Evolutionary conservation across 1,140 invertebrate species (phyloP).

Genomic region (Leptinotarsa texana): DNA sequence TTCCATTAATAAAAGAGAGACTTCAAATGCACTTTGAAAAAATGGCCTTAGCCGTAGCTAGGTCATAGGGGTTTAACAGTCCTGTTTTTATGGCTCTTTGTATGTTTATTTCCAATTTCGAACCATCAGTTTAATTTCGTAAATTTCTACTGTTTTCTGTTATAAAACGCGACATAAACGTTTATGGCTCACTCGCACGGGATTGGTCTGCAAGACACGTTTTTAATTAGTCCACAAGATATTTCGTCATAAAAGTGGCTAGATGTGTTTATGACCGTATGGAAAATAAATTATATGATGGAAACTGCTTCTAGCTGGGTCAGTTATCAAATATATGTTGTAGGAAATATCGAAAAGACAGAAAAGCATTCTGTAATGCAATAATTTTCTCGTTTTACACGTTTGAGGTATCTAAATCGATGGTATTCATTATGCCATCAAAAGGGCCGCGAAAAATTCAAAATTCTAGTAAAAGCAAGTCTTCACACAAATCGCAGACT

Average conservation of each 20-base stretch:
- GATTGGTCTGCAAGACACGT: background rate
- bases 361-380: no score
- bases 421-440: no score
- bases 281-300: background rate
- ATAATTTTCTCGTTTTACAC: no score
- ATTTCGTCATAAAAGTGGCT: background rate
- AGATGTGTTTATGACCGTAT: background rate
- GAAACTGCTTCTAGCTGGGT: background rate
- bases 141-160: slow-evolving; percentile 3
- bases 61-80: background rate
- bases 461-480: no score
- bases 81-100: background rate
- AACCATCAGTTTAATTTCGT: background rate
- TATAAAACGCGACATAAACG: background rate
- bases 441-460: no score
- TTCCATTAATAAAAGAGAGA: background rate
- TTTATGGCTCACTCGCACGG: background rate
- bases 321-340: no score
- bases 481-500: no score
- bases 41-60: background rate
- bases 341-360: no score
- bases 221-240: background rate
- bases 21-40: background rate
- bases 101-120: slow-evolving; percentile 8
- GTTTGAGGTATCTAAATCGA: no score